phyloP scores from a whole-genome alignment of 2,888 invertebrate genomes.

The Bembecia ichneumoniformis region DNA sequence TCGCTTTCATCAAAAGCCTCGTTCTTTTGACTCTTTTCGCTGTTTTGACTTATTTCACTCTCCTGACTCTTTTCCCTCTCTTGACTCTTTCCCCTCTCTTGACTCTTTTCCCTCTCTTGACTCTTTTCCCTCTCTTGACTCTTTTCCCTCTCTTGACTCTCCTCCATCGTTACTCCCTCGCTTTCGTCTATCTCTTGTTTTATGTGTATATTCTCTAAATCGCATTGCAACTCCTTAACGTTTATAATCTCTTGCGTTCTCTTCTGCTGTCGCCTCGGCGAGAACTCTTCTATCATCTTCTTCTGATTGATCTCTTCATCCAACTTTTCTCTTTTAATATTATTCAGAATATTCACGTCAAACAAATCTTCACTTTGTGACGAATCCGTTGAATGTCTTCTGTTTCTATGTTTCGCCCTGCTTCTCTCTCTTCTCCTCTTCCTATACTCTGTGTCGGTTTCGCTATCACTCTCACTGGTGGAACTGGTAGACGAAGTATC shows the following conservation, averaged over 20 bases:
- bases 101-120: not conserved
- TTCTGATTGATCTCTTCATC: conserved; percentile 46
- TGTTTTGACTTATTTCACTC: not conserved
- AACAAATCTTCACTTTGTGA: conserved; percentile 45
- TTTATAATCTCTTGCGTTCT: conserved; percentile 47
- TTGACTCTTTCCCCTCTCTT: not conserved
- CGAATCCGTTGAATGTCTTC: conserved; percentile 35
- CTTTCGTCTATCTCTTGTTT: conserved; percentile 39
- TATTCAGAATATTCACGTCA: conserved; percentile 54
- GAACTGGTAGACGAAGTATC: conserved; percentile 17
- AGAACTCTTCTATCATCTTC: conserved; percentile 30
- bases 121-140: conserved; percentile 4
- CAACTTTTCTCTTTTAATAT: conserved; percentile 56
- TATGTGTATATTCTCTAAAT: conserved; percentile 54
- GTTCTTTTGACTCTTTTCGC: not conserved
- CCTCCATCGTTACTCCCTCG: conserved; percentile 1
- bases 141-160: conserved; percentile 1
- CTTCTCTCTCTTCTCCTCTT: conserved; percentile 14
- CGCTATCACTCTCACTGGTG: conserved; percentile 24
- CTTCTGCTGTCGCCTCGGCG: conserved; percentile 31
- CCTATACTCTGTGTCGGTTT: conserved; percentile 22
- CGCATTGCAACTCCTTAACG: conserved; percentile 59
- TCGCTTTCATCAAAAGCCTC: not conserved
- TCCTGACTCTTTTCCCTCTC: not conserved
- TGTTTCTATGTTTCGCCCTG: conserved; percentile 28